Evolutionary conservation across 2,113 vertebrate species (phyloP), one percentile per base, ranked within the genome.

Genomic region (Pantherophis guttatus): DNA sequence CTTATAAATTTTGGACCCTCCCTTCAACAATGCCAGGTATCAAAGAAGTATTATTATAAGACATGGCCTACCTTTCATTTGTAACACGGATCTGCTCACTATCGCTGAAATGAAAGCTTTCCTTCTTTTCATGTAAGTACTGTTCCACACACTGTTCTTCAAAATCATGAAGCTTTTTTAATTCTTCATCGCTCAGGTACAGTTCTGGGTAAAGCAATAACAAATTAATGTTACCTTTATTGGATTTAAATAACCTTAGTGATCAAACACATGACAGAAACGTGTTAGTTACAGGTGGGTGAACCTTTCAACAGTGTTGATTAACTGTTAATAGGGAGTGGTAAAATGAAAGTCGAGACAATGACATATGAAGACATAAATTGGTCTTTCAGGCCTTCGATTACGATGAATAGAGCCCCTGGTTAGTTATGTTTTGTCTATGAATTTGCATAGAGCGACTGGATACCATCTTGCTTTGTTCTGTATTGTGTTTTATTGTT

Each of bases 81-180:
- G 98, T 99, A 91, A 97, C 95, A 95, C 97, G 97, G 89, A 99
- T 99, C 95, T 97, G 98, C 96, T 98, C 98, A 12, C 97, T 97
- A 87, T 97, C 96, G 92, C 98, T 98, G 93, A 97, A 96, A 88
- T 97, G 97, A 54, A 98, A 93, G 85, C 55, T 96, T 94, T 99
- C 97, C 10, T 95, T 98, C 96, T 98, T 98, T 95, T 99, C 98
- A 21, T 98, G 97, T 95, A 99, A 98, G 96, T 99, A 98, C 4
- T 97, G 97, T 93, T 98, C 96, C 8, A 99, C 98, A 96, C 99
- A 99, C 93, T 98, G 98, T 94, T 99, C 98, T 94, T 99, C 99
- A 93, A 99, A 99, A 95, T 99, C 98, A 91, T 99, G 98, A 33
- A 99, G 98, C 87, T 98, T 99, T 96, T 99, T 99, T 59, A 98